These are phyloP conservation scores for Oxyteleia sp. DNA, from an alignment of 2,888 invertebrate species.

Conservation along the genomic window DNA sequence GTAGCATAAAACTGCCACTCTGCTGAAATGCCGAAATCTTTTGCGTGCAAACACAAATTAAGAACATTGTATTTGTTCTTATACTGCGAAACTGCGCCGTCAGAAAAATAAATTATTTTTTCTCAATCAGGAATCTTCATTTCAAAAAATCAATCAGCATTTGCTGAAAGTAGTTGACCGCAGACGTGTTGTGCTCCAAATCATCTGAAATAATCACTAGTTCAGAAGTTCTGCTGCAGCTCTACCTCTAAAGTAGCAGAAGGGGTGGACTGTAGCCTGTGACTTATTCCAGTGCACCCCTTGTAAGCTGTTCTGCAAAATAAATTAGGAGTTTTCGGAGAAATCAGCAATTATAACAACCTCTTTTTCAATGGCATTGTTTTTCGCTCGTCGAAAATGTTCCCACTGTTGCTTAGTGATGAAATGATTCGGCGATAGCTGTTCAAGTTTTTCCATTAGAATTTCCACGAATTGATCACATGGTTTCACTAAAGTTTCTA, in stretches of 20 bases:
- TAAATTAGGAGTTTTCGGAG: constrained; percentile 28
- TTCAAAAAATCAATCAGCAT: constrained; percentile 32
- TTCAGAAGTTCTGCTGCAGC: constrained; percentile 40
- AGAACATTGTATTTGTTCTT: constrained; percentile 31
- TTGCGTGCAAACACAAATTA: constrained; percentile 29
- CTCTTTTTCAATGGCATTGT: constrained; percentile 32
- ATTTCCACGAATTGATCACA: constrained; percentile 10
- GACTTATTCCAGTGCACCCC: constrained; percentile 61
- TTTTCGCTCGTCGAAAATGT: constrained; percentile 23
- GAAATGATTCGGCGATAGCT: constrained; percentile 24
- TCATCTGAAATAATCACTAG: constrained; percentile 67
- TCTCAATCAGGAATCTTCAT: constrained; percentile 6
- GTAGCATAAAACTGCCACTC: constrained; percentile 35
- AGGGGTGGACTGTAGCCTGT: constrained; percentile 66
- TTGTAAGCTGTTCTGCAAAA: constrained; percentile 44
- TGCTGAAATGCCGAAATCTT: constrained; percentile 40
- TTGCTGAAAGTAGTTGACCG: constrained; percentile 5
- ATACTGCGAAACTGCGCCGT: constrained; percentile 47
- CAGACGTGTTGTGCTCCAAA: constrained; percentile 43
- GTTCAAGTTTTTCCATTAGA: constrained; percentile 15
- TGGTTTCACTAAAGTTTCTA: constrained; percentile 11
- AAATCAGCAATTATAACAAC: constrained; percentile 59
- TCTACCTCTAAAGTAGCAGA: constrained; percentile 40
- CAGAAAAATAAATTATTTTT: constrained; percentile 52
- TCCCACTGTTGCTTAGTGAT: constrained; percentile 25